Evolutionary conservation across 2,797 vertebrate genomes (phyloP), one percentile per base, ranked within the genome.

Genomic region (Rachycentron canadum): DNA sequence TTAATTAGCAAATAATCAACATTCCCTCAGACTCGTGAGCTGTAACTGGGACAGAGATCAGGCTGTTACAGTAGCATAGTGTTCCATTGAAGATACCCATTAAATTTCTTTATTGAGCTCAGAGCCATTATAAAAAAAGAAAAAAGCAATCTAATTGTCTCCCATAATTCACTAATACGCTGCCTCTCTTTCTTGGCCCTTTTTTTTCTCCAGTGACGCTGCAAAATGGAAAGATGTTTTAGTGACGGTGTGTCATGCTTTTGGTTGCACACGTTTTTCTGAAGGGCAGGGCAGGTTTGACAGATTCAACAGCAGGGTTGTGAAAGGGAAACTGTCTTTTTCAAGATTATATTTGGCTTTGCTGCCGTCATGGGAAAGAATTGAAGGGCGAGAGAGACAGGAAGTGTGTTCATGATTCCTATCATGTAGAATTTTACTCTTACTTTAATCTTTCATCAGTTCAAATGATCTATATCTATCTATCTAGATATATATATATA

Each of bases 1-100:
- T 71, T 86, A 89, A 89, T 91, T 88, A 79, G 61, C 73, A 73
- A 80, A 88, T 85, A 85, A 88, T 87, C 81, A 85, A 62, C 73
- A 38, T 80, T 86, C 71, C 69, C 73, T 82, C 67, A 69, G 80
- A 80, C 62, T 69, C 64, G 13, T 77, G 78, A 80, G 78, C 78
- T 80, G 78, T 73, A 86, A 81, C 69, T 69, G 74, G 81, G 87
- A 82, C 86, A 65, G 70, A 74, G 82, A 74, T 79, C 79, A 78
- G 67, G 49, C 78, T 52, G n/a, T 81, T 81, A 83, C 81, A 73
- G 84, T 78, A 83, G 70, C 81, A 49, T 65, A 38, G 64, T 19
- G 47, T 73, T 73, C 76, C 75, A 43, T 76, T 41, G 70, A 78
- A 83, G 65, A 78, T 72, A 73, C 78, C 84, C 83, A 81, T 89